Conservation (phyloP, 2,797 vertebrate species). For the Philypnodon macrostomus region DNA sequence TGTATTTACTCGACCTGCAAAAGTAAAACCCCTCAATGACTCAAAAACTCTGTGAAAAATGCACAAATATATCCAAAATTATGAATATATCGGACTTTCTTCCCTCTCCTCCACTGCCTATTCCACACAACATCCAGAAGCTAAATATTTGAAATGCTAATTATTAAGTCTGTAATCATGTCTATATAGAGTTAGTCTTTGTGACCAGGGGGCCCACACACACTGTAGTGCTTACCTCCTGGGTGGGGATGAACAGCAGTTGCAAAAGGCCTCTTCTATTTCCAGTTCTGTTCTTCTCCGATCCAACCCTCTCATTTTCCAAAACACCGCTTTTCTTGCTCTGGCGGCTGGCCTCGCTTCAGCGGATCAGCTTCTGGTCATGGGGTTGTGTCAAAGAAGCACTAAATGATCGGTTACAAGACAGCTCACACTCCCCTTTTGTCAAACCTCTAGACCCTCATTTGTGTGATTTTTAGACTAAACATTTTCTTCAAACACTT, state of each 20-base stretch:
- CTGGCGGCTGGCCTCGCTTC: slow-evolving; percentile 20
- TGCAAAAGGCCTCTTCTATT: slow-evolving; percentile 70
- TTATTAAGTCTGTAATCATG: not conserved
- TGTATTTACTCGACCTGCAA: too few species aligned
- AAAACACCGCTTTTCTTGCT: slow-evolving; percentile 64
- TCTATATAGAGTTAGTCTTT: not conserved
- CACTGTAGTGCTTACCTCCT: slow-evolving; percentile 31
- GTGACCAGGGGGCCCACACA: not conserved
- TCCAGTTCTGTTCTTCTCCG: slow-evolving; percentile 66
- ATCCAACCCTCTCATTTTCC: slow-evolving; percentile 76
- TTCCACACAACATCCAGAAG: not conserved
- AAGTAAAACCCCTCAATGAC: too few species aligned
- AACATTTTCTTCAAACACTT: slow-evolving; percentile 13
- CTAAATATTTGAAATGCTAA: too few species aligned
- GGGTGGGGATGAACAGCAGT: slow-evolving; percentile 66
- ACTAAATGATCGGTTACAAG: slow-evolving; percentile 52
- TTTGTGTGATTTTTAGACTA: slow-evolving; percentile 36
- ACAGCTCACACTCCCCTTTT: slow-evolving; percentile 24
- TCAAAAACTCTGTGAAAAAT: too few species aligned
- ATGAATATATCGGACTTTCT: too few species aligned
- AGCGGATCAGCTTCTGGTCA: slow-evolving; percentile 34
- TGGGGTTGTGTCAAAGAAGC: slow-evolving; percentile 36
- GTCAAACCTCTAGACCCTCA: slow-evolving; percentile 39
- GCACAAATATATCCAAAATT: too few species aligned
- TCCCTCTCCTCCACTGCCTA: too few species aligned